phyloP scores from a whole-genome alignment of 2,113 vertebrate species.

The Odontophorus gujanensis region DNA sequence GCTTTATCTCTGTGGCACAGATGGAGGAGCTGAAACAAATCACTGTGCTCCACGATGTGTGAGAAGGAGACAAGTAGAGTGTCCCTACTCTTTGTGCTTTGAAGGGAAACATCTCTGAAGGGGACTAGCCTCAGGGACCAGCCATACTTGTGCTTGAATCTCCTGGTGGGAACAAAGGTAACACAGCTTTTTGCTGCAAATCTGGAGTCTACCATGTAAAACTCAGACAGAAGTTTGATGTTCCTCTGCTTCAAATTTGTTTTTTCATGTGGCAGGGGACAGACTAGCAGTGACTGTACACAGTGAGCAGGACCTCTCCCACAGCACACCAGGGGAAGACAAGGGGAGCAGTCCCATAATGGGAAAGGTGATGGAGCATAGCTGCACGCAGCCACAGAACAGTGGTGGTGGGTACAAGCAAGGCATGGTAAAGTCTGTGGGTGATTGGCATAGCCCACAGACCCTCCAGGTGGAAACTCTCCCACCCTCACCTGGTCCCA shows the following conservation, averaged over 20 bases:
- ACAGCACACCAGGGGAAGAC: rapidly evolving
- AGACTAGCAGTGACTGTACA: rapidly evolving
- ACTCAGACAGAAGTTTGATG: not conserved
- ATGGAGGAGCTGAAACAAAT: constrained; percentile 53
- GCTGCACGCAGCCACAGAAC: not conserved
- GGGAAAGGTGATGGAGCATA: rapidly evolving
- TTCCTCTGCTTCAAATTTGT: not conserved
- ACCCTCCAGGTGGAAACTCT: not conserved
- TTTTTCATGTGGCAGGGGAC: not conserved
- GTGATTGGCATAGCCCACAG: not conserved
- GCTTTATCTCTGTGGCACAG: constrained; percentile 60
- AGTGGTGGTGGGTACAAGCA: not conserved
- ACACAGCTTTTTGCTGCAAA: not conserved
- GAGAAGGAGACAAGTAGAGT: not conserved
- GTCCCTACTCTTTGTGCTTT: not conserved
- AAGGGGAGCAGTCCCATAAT: not conserved
- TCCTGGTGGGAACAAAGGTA: not conserved
- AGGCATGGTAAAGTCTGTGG: not conserved
- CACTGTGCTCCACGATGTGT: not conserved
- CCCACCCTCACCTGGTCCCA: not conserved
- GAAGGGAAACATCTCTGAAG: not conserved
- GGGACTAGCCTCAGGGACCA: not conserved
- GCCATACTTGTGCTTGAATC: not conserved
- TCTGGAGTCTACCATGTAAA: not conserved
- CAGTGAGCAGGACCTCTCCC: rapidly evolving